Conservation (phyloP, 2,797 vertebrate genomes). For the Leptoclinus maculatus region DNA sequence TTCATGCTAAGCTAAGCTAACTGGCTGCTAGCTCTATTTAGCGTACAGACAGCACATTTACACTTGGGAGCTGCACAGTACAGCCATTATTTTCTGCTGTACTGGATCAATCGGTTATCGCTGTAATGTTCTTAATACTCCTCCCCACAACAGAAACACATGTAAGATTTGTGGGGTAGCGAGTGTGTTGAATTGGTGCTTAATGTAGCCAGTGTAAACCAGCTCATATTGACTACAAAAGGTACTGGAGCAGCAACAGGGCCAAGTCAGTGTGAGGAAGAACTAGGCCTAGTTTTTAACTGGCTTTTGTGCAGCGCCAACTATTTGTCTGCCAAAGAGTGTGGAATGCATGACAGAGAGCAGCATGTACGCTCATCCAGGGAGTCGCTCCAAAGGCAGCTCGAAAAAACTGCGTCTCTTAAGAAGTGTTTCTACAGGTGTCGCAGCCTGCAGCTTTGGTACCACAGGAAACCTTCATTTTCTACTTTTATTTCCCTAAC, state of each 20-base stretch:
- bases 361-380: constrained; percentile 29
- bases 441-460: constrained; percentile 13
- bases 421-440: constrained; percentile 11
- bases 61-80: neutral
- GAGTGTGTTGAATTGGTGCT: neutral
- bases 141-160: constrained; percentile 3
- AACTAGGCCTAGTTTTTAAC: constrained; percentile 41
- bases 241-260: neutral
- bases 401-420: constrained; percentile 16
- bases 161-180: neutral
- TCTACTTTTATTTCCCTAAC: constrained; percentile 2
- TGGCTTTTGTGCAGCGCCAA: constrained; percentile 46
- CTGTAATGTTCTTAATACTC: neutral
- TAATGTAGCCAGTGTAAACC: neutral
- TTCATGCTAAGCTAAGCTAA: neutral
- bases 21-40: neutral
- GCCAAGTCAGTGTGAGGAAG: constrained; percentile 34
- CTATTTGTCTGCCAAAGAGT: constrained; percentile 49
- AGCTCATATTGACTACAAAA: constrained; percentile 31
- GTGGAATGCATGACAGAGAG: constrained; percentile 38
- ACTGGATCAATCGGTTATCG: neutral
- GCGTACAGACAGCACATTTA: neutral
- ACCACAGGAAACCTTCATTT: constrained; percentile 23
- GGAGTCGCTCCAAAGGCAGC: constrained; percentile 21
- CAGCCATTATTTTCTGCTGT: neutral